Base-by-base conservation (phyloP, 2,113 vertebrate species). In the Platycercus adscitus region DNA sequence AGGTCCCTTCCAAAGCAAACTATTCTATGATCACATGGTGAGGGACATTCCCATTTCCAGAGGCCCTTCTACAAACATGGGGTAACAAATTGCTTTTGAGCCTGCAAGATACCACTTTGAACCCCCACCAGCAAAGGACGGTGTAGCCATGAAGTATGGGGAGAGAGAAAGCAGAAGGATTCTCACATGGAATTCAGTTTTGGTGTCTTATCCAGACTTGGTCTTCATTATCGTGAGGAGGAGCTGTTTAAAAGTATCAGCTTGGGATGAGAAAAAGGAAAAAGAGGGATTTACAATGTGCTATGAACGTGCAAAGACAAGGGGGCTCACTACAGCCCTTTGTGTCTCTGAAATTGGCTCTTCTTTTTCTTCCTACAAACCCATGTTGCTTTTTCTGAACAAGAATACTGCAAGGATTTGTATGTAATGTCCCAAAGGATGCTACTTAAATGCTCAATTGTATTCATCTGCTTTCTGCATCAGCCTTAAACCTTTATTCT, bases 351-450 rank as follows among this genome's bases (percentile, higher is more conserved):
- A 76, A 81, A 66, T 23, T 17, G 41, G 7, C 7, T 2, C 3
- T 11, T 81, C 6, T 20, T 83, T 66, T 77, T 80, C 31, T 82
- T 14, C 5, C 23, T 6, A 12, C 29, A 63, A 73, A 53, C 10
- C 3, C 13, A 5, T 1, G 2, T 1, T 44, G 1, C 0, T 44
- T 72, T 72, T 29, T 41, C 12, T 71, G 33, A 21, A 43, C 17
- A n/a, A 56, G 26, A 78, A 24, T 8, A 39, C 15, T n/a, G 24
- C 11, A 58, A 26, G 6, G 17, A 56, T 47, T 86, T 81, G 10
- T 12, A 28, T 4, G 12, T 9, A 7, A 39, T 68, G 11, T 50
- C 49, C 52, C 76, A 68, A 80, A 53, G 10, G 19, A 41, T 3
- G 1, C 4, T 84, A 29, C 6, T 69, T 52, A 70, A 77, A 55